Evolutionary conservation across 2,888 invertebrate species (phyloP).

Genomic region (Spilarctia lutea): DNA sequence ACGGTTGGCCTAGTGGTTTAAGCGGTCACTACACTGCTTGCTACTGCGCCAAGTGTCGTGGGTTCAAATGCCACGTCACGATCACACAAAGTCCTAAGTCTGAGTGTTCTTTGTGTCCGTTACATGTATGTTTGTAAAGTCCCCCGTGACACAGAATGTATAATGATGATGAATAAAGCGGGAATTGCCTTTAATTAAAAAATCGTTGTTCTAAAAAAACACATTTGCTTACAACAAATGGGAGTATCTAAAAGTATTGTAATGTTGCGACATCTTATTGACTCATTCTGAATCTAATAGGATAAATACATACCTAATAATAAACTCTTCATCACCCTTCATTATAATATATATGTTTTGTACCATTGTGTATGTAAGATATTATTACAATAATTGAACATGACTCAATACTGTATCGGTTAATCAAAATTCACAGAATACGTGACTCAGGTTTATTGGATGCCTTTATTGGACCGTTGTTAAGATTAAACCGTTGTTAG

Average conservation of each 20-base stretch:
- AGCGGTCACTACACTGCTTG: too few relatives aligned
- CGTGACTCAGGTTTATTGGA: slow-evolving; percentile 32
- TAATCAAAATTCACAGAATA: slow-evolving; percentile 36
- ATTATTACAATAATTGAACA: slow-evolving; percentile 19
- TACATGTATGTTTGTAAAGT: too few relatives aligned
- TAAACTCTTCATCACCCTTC: slow-evolving; percentile 3
- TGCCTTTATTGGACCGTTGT: slow-evolving; percentile 1
- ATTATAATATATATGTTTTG: slow-evolving; percentile 6
- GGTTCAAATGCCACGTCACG: too few relatives aligned
- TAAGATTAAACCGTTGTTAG: slow-evolving; percentile 4
- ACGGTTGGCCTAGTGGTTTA: too few relatives aligned
- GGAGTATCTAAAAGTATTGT: background rate
- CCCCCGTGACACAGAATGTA: too few relatives aligned
- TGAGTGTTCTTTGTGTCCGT: too few relatives aligned
- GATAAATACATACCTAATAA: slow-evolving; percentile 13
- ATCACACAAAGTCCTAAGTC: too few relatives aligned
- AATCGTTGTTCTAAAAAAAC: background rate
- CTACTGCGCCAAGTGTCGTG: too few relatives aligned
- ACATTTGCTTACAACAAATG: background rate
- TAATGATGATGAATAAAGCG: too few relatives aligned
- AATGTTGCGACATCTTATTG: background rate
- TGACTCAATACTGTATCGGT: slow-evolving; percentile 21
- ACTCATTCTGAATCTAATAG: slow-evolving; percentile 7
- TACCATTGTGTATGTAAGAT: slow-evolving; percentile 6
- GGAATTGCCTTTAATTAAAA: too few relatives aligned